Evolutionary conservation across 2,888 invertebrate genomes (phyloP), one percentile per base, ranked within the genome.

Genomic region (Microctonus aethiopoides): DNA sequence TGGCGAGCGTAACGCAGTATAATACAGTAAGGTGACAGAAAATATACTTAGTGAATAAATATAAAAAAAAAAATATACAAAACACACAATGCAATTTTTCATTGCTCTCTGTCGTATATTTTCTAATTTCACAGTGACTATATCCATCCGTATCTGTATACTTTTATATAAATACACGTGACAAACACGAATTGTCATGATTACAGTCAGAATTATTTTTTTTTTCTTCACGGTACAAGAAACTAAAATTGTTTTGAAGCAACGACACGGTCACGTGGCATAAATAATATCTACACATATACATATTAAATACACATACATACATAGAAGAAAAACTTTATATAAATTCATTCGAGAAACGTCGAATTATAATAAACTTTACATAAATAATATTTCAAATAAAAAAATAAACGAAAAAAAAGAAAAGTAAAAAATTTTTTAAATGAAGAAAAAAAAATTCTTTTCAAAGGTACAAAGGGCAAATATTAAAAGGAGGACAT

Each of bases 191-290:
- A 32, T 52, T 61, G 16, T 63, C 57, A 64, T 71, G 62, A 69
- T 67, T 62, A 69, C 70, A 68, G 64, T 67, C 69, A 60, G 20
- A 32, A 32, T 63, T 29, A n/a, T n/a, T 60, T 65, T 34, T 34
- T 29, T 46, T 46, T 67, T 67, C 46, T 74, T 75, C 69, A 68
- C 70, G 75, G 74, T 75, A 72, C 74, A 75, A 71, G 70, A 57
- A 72, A 71, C 70, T 69, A 70, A 74, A 75, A 71, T 75, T 68
- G 65, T 72, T 71, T 74, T 74, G 62, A 60, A 74, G 72, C 74
- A 74, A 70, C 72, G 74, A 75, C 69, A 74, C 75, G 75, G 70
- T 68, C 54, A 52, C 52, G 36, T 39, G 34, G 22, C 36, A 65
- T 65, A 52, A 26, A 24, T 13, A 24, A 56, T 56, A 29, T 5